Evolutionary conservation across 2,113 vertebrate genomes (phyloP), one percentile per base, ranked within the genome.

Genomic region (Psettodes erumei): DNA sequence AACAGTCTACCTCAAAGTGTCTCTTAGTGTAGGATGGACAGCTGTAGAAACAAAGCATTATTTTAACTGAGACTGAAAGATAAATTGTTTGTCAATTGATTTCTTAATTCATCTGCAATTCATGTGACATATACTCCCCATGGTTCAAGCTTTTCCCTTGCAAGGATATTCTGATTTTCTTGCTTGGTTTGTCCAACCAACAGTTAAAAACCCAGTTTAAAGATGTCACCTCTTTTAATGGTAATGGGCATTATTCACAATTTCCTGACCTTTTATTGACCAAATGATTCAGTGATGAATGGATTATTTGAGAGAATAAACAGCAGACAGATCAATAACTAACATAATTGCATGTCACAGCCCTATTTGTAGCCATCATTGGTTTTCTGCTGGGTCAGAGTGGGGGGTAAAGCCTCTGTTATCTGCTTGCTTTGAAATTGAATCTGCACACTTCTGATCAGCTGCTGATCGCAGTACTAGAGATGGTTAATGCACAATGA

Each of bases 401-500:
- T 16, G 6, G 43, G 5, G 25, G 42, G 30, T 28, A 16, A 61
- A 67, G 18, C 13, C 13, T 47, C 35, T 74, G 27, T 40, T 37
- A 38, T 60, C 19, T 7, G 11, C 21, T 38, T 25, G 53, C 38
- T 47, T 32, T 75, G 33, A 58, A 37, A 30, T 25, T 51, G 3
- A 50, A 50, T 60, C 16, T 37, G 32, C 25, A 53, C 58, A 16
- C 7, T 38, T 37, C 15, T 23, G n/a, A 35, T 21, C 16, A 67
- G 25, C 25, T 28, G 48, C 28, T 27, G 19, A 25, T 18, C 11
- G 9, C 25, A 25, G 23, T 45, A 53, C 42, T 16, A 63, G 33
- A 71, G 42, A 53, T 8, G 11, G 38, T 42, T 61, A 43, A 62
- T 47, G 21, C 35, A 33, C 32, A 71, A 42, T 45, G 21, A 65